Conservation (phyloP, 2,797 vertebrate species). For the Arnoldichthys spilopterus region DNA sequence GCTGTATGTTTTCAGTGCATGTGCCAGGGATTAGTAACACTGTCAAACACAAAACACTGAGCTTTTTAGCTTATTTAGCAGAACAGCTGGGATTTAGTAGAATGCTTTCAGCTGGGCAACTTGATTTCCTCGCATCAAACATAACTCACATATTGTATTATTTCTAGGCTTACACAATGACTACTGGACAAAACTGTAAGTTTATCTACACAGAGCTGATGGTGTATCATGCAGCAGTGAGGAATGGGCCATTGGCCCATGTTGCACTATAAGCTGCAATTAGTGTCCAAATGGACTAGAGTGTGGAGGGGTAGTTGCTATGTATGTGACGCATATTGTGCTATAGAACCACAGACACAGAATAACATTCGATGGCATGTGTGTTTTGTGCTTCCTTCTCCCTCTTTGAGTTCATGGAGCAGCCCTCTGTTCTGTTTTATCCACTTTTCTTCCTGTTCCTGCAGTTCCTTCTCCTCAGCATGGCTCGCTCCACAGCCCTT, state of each 20-base stretch:
- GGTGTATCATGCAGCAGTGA: not conserved
- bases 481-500: constrained; percentile 60
- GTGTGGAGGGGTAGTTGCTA: not conserved
- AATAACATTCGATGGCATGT: not conserved
- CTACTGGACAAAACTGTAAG: not conserved
- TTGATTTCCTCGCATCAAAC: not conserved
- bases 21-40: not conserved
- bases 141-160: not conserved
- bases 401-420: constrained; percentile 33
- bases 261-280: not conserved
- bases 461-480: constrained; percentile 52
- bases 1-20: not conserved
- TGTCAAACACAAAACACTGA: not conserved
- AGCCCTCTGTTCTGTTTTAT: constrained; percentile 8
- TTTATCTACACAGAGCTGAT: not conserved
- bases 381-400: constrained; percentile 10
- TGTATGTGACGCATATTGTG: not conserved
- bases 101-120: not conserved
- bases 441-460: constrained; percentile 35
- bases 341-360: constrained; percentile 8
- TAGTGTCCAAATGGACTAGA: not conserved
- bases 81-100: not conserved
- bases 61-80: not conserved
- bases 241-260: too few relatives aligned
- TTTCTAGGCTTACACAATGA: not conserved